Percentiles rank a stretch among this genome's conserved stretches.
Evolutionary conservation across 2,797 vertebrate species (phyloP).

Genomic region (Gymnoscopelus microlampas): DNA sequence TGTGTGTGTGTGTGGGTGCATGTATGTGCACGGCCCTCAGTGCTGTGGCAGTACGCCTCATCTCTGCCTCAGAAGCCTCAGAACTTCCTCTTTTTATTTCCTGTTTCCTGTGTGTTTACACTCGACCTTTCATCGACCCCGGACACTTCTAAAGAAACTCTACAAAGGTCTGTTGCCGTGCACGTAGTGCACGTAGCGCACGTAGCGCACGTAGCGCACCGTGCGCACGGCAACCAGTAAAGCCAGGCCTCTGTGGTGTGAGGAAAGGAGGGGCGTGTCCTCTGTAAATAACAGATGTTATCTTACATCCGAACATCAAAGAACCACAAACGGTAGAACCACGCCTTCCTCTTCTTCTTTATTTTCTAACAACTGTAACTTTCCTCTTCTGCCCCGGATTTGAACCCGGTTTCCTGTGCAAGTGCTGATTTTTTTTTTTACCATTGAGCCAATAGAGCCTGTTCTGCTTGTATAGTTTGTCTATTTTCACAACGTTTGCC

Average conservation of each 20-base stretch:
- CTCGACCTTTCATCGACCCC: constrained; percentile 37
- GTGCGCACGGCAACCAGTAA: not conserved
- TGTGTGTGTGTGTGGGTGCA: not conserved
- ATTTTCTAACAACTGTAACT: no score
- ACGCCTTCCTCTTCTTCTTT: no score
- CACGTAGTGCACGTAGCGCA: constrained; percentile 17
- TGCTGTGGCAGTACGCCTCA: not conserved
- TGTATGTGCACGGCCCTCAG: not conserved
- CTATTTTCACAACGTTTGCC: no score
- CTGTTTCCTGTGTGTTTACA: constrained; percentile 30
- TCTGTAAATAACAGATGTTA: no score
- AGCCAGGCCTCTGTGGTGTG: not conserved
- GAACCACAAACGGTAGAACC: no score
- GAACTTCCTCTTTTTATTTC: constrained; percentile 30
- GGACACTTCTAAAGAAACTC: constrained; percentile 7
- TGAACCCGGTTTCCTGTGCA: no score
- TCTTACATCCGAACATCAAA: no score
- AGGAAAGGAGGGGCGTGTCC: not conserved
- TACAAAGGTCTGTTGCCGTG: constrained; percentile 1
- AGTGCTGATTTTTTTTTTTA: no score
- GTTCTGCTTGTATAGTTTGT: no score
- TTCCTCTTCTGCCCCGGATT: no score
- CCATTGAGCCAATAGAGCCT: no score
- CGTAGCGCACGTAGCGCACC: constrained; percentile 10
- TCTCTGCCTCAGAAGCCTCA: not conserved